Evolutionary conservation across 1,140 invertebrate species (phyloP).

Genomic region (Phocides pigmalion): DNA sequence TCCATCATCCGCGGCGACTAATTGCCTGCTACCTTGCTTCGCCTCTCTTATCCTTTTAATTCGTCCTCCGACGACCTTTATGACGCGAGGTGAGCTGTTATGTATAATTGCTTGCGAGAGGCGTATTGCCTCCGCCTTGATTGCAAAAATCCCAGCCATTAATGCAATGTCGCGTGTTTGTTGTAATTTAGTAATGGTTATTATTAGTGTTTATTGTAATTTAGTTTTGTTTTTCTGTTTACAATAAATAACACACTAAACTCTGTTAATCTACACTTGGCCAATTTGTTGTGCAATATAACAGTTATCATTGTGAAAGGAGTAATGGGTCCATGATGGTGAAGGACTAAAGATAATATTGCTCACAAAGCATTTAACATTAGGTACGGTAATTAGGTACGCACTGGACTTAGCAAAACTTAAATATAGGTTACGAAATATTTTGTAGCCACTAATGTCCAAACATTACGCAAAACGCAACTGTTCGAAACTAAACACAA

Average conservation of each 20-base stretch:
- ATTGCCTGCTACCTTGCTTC: constrained; percentile 80
- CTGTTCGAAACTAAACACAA: constrained; percentile 28
- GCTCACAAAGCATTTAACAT: too few species aligned
- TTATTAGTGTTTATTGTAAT: neutral
- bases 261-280: too few species aligned
- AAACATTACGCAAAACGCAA: constrained; percentile 27
- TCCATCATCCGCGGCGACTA: constrained; percentile 76
- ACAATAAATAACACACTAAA: neutral
- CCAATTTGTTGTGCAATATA: too few species aligned
- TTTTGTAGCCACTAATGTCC: constrained; percentile 20
- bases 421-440: neutral
- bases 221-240: neutral
- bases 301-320: too few species aligned
- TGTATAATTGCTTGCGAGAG: constrained; percentile 59
- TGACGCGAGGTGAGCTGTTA: constrained; percentile 50
- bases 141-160: constrained; percentile 37
- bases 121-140: constrained; percentile 40
- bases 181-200: neutral
- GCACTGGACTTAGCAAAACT: neutral
- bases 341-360: too few species aligned
- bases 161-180: neutral
- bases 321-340: too few species aligned
- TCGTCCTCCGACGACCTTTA: constrained; percentile 66
- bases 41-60: constrained; percentile 73
- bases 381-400: neutral